Conservation (phyloP, 2,113 vertebrate genomes). For the Seriola rivoliana region DNA sequence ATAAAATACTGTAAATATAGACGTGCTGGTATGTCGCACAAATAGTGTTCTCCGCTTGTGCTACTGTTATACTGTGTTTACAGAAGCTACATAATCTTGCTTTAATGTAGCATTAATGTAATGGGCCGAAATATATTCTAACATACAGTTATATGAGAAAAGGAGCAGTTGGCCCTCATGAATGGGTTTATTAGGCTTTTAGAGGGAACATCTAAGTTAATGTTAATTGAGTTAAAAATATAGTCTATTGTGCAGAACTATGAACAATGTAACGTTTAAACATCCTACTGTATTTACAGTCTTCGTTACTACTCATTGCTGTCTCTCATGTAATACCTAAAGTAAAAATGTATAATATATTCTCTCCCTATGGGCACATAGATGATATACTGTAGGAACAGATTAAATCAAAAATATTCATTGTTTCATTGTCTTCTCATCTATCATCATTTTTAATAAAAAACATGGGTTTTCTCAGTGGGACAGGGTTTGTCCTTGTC, state of each 20-base stretch:
- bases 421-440: background rate
- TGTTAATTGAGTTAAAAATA: background rate
- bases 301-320: background rate
- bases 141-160: no score
- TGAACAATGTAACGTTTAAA: background rate
- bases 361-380: background rate
- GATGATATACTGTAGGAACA: no score
- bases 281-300: background rate
- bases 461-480: constrained; percentile 31
- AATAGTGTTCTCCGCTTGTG: no score
- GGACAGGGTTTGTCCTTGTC: constrained; percentile 35
- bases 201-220: background rate
- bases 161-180: no score
- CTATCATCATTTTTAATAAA: constrained; percentile 8
- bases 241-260: background rate
- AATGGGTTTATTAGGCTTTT: background rate
- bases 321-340: background rate
- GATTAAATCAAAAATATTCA: background rate
- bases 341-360: background rate
- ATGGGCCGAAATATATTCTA: no score
- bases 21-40: background rate
- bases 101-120: no score
- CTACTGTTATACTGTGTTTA: no score
- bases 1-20: background rate
- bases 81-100: no score